Evolutionary conservation across 2,797 vertebrate species (phyloP), one percentile per base, ranked within the genome.

Genomic region (Tangara arthus): DNA sequence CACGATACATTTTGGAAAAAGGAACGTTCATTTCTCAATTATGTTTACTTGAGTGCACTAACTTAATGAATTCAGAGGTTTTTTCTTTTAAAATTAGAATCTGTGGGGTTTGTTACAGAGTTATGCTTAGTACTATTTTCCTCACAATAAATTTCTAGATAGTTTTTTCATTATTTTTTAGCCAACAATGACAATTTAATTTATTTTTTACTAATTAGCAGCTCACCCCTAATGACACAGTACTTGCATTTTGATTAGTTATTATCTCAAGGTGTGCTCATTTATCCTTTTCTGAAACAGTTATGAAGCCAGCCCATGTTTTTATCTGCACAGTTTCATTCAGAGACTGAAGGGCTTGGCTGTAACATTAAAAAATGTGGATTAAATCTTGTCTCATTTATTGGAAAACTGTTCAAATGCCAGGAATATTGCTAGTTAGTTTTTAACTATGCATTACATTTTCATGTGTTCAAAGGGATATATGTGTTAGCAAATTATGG

Each of bases 171-270:
- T 72, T 68, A 56, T 92, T 86, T 94, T 96, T 97, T 97, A 95
- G 93, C 89, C 95, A 82, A 49, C 65, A 63, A 16, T 59, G 89
- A 85, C 93, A 91, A 90, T 86, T 98, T 97, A 96, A 93, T 97
- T 97, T 97, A 92, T 90, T 89, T 97, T 94, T 70, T 41, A 95
- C 93, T 97, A 97, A 98, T 98, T 97, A 98, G 93, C 59, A 95
- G 90, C 73, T 97, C 72, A 53, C 55, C 73, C 82, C 86, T 97
- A 95, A 94, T 87, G 94, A 93, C 82, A 83, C 63, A 73, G 42
- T 19, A 66, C 68, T 82, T 91, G 63, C 79, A 60, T 90, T 85
- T 93, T 69, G 92, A 96, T 93, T 95, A 96, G 89, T 92, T 96
- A 41, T 94, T 96, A 93, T 97, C 83, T 92, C 91, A 95, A 96